A percentile compares a stretch with the other conserved stretches of the same genome.
Evolutionary conservation across 2,797 vertebrate species (phyloP).

Genomic region (Semaprochilodus insignis): DNA sequence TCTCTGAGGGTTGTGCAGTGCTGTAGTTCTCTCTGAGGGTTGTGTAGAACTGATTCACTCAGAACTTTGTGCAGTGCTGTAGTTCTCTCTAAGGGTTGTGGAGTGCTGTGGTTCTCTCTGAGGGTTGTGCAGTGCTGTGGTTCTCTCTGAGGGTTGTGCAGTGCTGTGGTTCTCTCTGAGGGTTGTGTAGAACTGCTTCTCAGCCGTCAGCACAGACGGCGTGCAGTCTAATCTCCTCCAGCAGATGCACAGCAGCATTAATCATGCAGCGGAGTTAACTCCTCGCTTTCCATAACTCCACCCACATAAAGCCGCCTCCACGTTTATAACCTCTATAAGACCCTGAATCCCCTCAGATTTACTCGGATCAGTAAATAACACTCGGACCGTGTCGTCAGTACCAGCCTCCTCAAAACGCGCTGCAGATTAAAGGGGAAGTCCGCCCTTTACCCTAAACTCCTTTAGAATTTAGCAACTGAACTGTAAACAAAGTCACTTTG

Average conservation of each 20-base stretch:
- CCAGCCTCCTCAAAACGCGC: not conserved
- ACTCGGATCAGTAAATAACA: not conserved
- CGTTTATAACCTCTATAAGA: not conserved
- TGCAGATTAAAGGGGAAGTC: not conserved
- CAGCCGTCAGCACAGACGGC: conserved; percentile 71
- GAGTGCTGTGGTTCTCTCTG: no score
- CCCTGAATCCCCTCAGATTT: not conserved
- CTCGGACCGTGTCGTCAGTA: not conserved
- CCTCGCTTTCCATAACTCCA: conserved; percentile 50
- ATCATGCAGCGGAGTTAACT: conserved; percentile 74
- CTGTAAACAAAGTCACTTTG: no score
- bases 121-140: no score
- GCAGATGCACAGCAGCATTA: conserved; percentile 77
- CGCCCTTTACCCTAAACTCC: no score
- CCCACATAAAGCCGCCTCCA: not conserved
- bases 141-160: not conserved
- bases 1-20: not conserved
- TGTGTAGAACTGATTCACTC: not conserved
- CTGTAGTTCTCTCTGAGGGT: conserved; percentile 1
- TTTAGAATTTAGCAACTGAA: no score
- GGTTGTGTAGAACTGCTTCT: not conserved
- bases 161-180: not conserved
- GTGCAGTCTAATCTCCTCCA: conserved; percentile 66
- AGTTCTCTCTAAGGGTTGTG: no score
- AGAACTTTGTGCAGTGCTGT: no score